Percentiles rank a stretch among this genome's conserved stretches.
phyloP scores from a whole-genome alignment of 2,113 vertebrate species.

The Aegithalos caudatus region DNA sequence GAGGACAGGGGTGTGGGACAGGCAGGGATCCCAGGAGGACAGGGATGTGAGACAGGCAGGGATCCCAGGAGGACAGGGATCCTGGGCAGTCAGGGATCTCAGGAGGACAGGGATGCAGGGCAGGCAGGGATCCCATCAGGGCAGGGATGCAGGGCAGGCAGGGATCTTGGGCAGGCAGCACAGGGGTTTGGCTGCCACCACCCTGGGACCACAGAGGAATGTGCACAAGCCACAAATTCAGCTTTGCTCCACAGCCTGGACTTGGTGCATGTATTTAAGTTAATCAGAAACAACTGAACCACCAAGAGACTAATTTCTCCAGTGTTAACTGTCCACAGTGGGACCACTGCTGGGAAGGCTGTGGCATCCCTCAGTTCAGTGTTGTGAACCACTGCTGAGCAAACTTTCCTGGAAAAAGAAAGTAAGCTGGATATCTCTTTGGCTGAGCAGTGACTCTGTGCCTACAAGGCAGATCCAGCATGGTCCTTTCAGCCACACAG shows the following conservation, averaged over 20 bases:
- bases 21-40: neutral
- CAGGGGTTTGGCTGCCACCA: neutral
- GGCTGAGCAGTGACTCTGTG: neutral
- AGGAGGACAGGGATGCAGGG: neutral
- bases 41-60: too few relatives aligned
- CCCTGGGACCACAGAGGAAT: neutral
- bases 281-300: constrained; percentile 41
- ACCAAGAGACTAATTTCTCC: neutral
- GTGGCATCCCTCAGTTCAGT: accelerated
- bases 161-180: neutral
- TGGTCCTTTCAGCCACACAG: neutral
- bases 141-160: neutral
- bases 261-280: neutral
- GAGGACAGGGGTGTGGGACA: too few relatives aligned
- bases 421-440: neutral
- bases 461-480: neutral
- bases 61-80: neutral
- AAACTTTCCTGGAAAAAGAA: neutral
- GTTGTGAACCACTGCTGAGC: neutral
- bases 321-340: neutral
- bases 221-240: neutral
- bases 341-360: neutral
- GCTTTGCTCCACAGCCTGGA: neutral
- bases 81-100: neutral
- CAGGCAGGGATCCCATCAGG: neutral